Conservation (phyloP, 2,113 vertebrate genomes). For the Prunella himalayana region DNA sequence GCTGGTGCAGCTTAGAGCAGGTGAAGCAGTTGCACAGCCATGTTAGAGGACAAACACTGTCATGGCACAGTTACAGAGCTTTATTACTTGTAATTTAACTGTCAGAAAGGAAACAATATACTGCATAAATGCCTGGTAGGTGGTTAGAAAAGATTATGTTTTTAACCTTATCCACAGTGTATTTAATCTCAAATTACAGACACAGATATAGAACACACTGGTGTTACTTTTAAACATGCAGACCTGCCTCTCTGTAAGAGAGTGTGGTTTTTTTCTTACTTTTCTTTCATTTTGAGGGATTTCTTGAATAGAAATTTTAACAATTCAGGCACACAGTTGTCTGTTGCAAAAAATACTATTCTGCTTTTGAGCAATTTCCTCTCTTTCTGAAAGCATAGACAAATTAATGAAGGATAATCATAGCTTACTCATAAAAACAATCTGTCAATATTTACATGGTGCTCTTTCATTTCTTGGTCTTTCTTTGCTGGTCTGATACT, state of each 20-base stretch:
- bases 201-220: background rate
- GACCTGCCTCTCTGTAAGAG: background rate
- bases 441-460: constrained; percentile 7
- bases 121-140: background rate
- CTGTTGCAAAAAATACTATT: background rate
- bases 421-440: constrained; percentile 17
- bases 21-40: background rate
- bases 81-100: background rate
- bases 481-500: background rate
- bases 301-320: background rate
- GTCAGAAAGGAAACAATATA: background rate
- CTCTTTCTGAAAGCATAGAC: constrained; percentile 11
- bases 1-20: background rate
- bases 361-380: constrained; percentile 7
- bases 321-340: background rate
- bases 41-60: background rate
- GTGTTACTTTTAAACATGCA: background rate
- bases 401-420: constrained; percentile 22
- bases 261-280: fast-evolving
- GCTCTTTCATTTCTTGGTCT: background rate
- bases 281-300: background rate
- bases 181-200: constrained; percentile 9
- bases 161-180: background rate
- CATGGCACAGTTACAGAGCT: background rate
- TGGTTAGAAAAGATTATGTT: background rate